phyloP scores from a whole-genome alignment of 2,797 vertebrate species.

The Liparis tanakae region DNA sequence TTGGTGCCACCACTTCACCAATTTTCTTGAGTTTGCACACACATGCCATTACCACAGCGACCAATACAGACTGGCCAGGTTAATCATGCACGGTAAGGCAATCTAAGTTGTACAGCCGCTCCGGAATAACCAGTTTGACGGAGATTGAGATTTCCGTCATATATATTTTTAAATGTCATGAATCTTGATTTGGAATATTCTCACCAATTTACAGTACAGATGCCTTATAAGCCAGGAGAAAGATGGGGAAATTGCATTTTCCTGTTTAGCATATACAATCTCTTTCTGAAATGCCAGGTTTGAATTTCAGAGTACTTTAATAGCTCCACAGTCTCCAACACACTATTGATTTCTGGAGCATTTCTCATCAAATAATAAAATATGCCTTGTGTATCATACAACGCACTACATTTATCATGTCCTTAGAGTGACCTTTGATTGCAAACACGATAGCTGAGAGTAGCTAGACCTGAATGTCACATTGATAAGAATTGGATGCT shows the following conservation, averaged over 20 bases:
- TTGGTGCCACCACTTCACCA: conserved; percentile 13
- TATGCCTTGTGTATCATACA: conserved; percentile 51
- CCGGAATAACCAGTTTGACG: conserved; percentile 23
- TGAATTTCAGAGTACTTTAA: conserved; percentile 44
- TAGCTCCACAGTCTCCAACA: conserved; percentile 23
- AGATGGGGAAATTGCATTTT: conserved; percentile 47
- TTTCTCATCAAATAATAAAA: conserved; percentile 72
- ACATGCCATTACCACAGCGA: conserved; percentile 17
- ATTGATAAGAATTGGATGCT: conserved; percentile 56
- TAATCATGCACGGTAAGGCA: conserved; percentile 34
- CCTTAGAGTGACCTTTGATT: conserved; percentile 67
- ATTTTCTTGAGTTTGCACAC: conserved; percentile 6
- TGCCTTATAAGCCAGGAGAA: conserved; percentile 38
- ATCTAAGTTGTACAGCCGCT: conserved; percentile 7
- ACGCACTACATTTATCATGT: conserved; percentile 61
- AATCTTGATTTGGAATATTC: conserved; percentile 54
- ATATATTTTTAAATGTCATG: conserved; percentile 36
- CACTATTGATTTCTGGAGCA: conserved; percentile 70
- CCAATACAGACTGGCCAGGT: conserved; percentile 7
- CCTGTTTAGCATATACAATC: conserved; percentile 30
- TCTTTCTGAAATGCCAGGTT: conserved; percentile 25
- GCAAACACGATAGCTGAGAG: conserved; percentile 40
- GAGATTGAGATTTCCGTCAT: conserved; percentile 19
- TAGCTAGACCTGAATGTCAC: conserved; percentile 45
- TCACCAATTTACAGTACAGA: conserved; percentile 20